phyloP scores from a whole-genome alignment of 1,140 invertebrate genomes.

The Drosophila biarmipes region DNA sequence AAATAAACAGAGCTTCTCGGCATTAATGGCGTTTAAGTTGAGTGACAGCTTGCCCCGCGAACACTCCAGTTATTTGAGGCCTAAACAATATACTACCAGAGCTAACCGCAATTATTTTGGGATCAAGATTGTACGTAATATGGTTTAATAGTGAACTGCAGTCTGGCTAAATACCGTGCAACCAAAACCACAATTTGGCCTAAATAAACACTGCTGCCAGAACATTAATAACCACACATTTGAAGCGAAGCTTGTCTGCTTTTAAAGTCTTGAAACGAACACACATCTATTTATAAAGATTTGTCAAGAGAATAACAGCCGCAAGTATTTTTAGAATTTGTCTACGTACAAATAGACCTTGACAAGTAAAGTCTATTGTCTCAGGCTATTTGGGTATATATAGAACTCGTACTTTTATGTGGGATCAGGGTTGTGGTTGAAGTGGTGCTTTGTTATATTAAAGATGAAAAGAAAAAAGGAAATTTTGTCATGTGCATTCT shows the following conservation, averaged over 20 bases:
- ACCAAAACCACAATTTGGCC: not conserved
- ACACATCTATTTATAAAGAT: constrained; percentile 29
- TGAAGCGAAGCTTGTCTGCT: not conserved
- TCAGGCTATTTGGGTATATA: constrained; percentile 3
- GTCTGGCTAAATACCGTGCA: not conserved
- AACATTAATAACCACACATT: constrained; percentile 20
- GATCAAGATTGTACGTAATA: not conserved
- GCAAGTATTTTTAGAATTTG: constrained; percentile 37
- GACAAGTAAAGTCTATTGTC: constrained; percentile 19
- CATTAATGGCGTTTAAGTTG: not conserved
- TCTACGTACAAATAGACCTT: constrained; percentile 20
- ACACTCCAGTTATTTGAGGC: not conserved
- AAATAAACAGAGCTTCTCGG: not conserved
- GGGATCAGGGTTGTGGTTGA: constrained; percentile 19
- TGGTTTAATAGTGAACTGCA: not conserved
- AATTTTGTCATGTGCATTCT: not conserved
- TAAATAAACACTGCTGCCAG: not conserved
- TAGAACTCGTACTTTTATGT: not conserved
- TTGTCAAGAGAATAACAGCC: constrained; percentile 21
- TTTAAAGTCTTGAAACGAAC: constrained; percentile 17
- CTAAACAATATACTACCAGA: no score
- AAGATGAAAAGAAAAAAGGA: not conserved
- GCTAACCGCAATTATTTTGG: not conserved
- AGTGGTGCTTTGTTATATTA: constrained; percentile 4
- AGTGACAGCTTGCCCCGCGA: not conserved